phyloP scores from a whole-genome alignment of 2,113 vertebrate species.

The Chionodraco myersi region DNA sequence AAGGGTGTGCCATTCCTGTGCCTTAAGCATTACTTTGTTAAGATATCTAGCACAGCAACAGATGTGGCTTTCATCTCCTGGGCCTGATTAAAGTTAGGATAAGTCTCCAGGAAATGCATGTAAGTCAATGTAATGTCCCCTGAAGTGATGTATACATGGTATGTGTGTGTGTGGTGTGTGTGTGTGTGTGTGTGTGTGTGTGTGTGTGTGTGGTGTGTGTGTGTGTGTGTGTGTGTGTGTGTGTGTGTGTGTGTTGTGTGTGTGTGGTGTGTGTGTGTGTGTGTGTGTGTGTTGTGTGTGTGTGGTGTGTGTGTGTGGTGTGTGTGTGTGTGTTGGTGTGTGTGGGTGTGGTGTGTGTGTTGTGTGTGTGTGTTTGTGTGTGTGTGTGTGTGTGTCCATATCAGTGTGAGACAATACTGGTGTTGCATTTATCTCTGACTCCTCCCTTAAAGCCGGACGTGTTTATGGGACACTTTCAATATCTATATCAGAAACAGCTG shows the following conservation, averaged over 20 bases:
- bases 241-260: too few relatives aligned
- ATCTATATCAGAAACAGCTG: not conserved
- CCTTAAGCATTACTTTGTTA: slow-evolving; percentile 52
- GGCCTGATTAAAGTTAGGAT: too few relatives aligned
- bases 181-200: not conserved
- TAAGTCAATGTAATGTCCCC: too few relatives aligned
- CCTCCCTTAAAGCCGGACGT: slow-evolving; percentile 12
- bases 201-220: too few relatives aligned
- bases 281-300: not conserved
- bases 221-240: slow-evolving; percentile 3
- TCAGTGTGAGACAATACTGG: slow-evolving; percentile 25
- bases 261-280: too few relatives aligned
- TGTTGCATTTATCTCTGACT: not conserved
- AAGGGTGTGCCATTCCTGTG: slow-evolving; percentile 14
- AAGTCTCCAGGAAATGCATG: too few relatives aligned
- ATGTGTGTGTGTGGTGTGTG: not conserved
- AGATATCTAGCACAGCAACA: slow-evolving; percentile 34
- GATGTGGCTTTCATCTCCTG: slow-evolving; percentile 50
- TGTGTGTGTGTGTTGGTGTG: slow-evolving; percentile 5
- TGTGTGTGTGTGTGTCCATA: slow-evolving; percentile 7
- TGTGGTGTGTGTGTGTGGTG: slow-evolving; percentile 12
- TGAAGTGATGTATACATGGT: too few relatives aligned
- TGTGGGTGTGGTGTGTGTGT: too few relatives aligned
- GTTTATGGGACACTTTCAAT: slow-evolving; percentile 43
- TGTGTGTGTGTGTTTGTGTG: slow-evolving; percentile 8